Percentiles rank a stretch among this genome's conserved stretches.
phyloP scores from a whole-genome alignment of 2,888 invertebrate genomes.

The Drosophila lutescens region DNA sequence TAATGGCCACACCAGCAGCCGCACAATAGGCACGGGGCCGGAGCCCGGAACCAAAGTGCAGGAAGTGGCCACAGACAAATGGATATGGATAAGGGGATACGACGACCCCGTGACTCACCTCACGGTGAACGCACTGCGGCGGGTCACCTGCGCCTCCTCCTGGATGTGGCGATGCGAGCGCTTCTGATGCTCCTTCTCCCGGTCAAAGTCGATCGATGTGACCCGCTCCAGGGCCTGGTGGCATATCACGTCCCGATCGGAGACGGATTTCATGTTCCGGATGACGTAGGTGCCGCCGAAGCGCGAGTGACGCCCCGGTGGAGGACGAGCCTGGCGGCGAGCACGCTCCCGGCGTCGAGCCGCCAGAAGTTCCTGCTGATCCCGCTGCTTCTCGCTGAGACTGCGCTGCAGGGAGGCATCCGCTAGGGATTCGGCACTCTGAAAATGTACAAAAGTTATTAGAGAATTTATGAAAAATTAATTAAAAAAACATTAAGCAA shows the following conservation, averaged over 20 bases:
- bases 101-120: conserved; percentile 84
- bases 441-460: conserved; percentile 10
- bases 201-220: conserved; percentile 91
- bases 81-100: conserved; percentile 29
- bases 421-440: conserved; percentile 90
- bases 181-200: conserved; percentile 90
- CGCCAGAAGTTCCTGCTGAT: conserved; percentile 91
- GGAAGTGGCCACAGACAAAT: conserved; percentile 69
- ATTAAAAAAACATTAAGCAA: too few relatives aligned
- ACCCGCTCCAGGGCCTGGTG: conserved; percentile 93
- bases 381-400: conserved; percentile 92
- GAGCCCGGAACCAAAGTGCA: conserved; percentile 54
- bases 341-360: conserved; percentile 89
- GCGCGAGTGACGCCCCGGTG: conserved; percentile 90
- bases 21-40: conserved; percentile 51
- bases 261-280: conserved; percentile 96
- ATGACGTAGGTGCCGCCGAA: conserved; percentile 97
- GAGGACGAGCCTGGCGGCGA: conserved; percentile 80
- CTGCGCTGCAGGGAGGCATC: conserved; percentile 90
- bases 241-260: conserved; percentile 94
- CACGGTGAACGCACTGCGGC: conserved; percentile 95
- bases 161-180: conserved; percentile 89
- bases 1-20: conserved; percentile 59
- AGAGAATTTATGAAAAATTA: background rate
- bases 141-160: conserved; percentile 87